Conservation (phyloP, 2,113 vertebrate genomes). For the Rhinoderma darwinii region DNA sequence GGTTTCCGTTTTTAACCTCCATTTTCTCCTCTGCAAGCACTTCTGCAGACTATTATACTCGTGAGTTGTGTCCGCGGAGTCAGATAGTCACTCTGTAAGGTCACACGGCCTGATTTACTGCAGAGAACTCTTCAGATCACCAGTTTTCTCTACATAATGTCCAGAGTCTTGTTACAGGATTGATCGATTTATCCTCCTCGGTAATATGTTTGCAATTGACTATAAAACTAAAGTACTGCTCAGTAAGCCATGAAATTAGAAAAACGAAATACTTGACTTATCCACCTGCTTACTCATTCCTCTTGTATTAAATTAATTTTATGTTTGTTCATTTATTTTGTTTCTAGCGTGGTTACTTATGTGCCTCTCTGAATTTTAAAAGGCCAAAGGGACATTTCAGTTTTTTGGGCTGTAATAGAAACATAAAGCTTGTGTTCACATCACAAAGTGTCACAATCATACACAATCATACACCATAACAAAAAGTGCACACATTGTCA, state of each 20-base stretch:
- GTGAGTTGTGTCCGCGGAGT: too few species aligned
- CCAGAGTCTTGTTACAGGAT: not conserved
- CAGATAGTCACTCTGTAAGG: too few species aligned
- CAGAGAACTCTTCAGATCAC: not conserved
- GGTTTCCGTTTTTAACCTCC: too few species aligned
- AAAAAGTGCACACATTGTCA: too few species aligned
- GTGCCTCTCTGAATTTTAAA: not conserved
- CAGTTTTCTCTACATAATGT: slow-evolving; percentile 11
- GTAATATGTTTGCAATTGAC: slow-evolving; percentile 3
- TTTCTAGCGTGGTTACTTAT: not conserved
- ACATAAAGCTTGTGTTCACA: not conserved
- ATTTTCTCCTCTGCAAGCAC: too few species aligned
- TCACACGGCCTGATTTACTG: not conserved
- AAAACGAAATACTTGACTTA: not conserved
- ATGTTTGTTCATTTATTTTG: not conserved
- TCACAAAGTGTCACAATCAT: too few species aligned
- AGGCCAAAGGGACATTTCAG: not conserved
- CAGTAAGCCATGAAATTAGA: slow-evolving; percentile 34
- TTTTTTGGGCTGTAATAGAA: not conserved
- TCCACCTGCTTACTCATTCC: not conserved
- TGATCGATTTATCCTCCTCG: not conserved
- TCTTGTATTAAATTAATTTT: not conserved
- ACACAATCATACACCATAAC: too few species aligned
- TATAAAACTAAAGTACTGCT: not conserved
- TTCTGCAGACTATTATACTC: too few species aligned